Evolutionary conservation across 2,113 vertebrate species (phyloP).

Genomic region (Sardina pilchardus): DNA sequence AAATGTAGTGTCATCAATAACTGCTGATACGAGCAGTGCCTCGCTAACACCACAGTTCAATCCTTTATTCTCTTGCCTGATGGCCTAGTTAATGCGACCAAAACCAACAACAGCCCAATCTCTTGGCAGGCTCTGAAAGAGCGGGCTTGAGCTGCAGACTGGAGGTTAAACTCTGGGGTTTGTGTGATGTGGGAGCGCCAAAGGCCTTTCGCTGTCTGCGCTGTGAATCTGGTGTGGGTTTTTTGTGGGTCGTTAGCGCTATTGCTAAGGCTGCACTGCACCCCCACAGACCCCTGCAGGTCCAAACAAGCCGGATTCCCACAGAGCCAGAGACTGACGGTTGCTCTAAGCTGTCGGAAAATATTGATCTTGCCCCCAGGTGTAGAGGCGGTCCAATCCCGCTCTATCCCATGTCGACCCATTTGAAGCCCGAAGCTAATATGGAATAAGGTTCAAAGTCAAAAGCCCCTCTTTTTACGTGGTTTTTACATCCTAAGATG

Average conservation of each 20-base stretch:
- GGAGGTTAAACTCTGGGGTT: constrained; percentile 44
- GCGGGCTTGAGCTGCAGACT: constrained; percentile 35
- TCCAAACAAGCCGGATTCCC: background rate
- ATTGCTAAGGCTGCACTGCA: background rate
- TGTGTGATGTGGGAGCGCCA: constrained; percentile 32
- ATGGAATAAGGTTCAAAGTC: background rate
- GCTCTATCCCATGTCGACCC: background rate
- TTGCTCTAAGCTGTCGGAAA: background rate
- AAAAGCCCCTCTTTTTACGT: constrained; percentile 16
- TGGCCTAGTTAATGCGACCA: constrained; percentile 42
- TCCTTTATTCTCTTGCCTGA: constrained; percentile 35
- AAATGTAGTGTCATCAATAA: background rate
- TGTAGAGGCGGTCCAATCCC: background rate
- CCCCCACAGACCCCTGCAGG: background rate
- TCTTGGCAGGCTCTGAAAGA: constrained; percentile 50
- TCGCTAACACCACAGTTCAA: background rate
- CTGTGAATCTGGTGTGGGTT: constrained; percentile 41
- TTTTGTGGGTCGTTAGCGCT: constrained; percentile 47
- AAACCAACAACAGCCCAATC: constrained; percentile 49
- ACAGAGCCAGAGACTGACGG: background rate
- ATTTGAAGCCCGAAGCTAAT: background rate
- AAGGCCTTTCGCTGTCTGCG: constrained; percentile 29
- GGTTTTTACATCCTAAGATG: background rate
- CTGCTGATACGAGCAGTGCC: background rate
- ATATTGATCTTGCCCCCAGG: constrained; percentile 12